Evolutionary conservation across 2,797 vertebrate genomes (phyloP).

Genomic region (Phoebastria nigripes): DNA sequence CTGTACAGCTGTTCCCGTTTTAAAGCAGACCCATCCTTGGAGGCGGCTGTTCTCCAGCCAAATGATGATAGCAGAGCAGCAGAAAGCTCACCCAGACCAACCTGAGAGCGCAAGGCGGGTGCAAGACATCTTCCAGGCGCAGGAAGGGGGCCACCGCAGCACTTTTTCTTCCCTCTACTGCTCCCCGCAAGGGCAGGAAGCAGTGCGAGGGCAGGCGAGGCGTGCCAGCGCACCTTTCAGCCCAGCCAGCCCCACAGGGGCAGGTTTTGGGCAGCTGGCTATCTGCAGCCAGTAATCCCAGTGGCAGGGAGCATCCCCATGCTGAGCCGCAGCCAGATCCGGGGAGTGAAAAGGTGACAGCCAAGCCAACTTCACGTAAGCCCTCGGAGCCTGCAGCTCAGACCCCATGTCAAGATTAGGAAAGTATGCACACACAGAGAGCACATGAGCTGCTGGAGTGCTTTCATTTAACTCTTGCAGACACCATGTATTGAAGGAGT

Average conservation of each 20-base stretch:
- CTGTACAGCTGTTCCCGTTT: neutral
- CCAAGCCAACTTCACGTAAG: conserved; percentile 42
- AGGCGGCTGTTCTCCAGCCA: neutral
- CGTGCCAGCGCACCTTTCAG: neutral
- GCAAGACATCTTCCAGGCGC: neutral
- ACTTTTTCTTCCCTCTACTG: neutral
- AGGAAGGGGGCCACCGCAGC: neutral
- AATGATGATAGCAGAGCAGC: neutral
- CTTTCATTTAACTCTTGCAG: conserved; percentile 52
- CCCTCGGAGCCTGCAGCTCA: conserved; percentile 35
- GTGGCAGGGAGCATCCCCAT: neutral
- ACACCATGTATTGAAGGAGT: rapidly evolving
- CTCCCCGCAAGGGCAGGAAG: neutral
- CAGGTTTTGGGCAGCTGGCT: neutral
- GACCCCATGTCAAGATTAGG: conserved; percentile 65
- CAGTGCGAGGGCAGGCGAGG: neutral
- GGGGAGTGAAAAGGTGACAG: conserved; percentile 32
- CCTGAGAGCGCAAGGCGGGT: rapidly evolving
- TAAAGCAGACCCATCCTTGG: neutral
- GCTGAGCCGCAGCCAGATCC: conserved; percentile 4
- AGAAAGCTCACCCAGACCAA: neutral
- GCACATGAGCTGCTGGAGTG: conserved; percentile 46
- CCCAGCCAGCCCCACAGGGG: neutral
- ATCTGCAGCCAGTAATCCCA: neutral
- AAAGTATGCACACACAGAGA: conserved; percentile 63